phyloP scores from a whole-genome alignment of 2,113 vertebrate species.

The Takifugu flavidus region DNA sequence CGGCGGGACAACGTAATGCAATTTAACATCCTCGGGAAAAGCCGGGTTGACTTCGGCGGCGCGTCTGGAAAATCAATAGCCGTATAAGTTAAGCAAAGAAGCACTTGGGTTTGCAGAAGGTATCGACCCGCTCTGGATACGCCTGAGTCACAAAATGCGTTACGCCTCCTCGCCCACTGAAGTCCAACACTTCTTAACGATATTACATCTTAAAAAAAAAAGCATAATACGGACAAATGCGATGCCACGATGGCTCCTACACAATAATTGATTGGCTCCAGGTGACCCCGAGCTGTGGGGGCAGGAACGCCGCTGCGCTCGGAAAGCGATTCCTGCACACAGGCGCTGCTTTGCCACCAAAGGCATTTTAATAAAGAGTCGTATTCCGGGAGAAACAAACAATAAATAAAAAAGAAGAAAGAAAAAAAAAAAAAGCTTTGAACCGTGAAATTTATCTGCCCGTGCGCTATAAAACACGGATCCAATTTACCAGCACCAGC shows the following conservation, averaged over 20 bases:
- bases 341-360: too few relatives aligned
- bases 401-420: too few relatives aligned
- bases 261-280: conserved; percentile 11
- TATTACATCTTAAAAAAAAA: not conserved
- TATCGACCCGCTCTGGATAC: conserved; percentile 2
- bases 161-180: not conserved
- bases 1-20: not conserved
- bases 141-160: conserved; percentile 13
- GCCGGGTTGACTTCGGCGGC: conserved; percentile 4
- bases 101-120: not conserved
- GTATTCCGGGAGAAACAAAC: too few relatives aligned
- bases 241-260: not conserved
- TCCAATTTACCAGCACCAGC: too few relatives aligned
- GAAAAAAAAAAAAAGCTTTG: too few relatives aligned
- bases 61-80: conserved; percentile 18
- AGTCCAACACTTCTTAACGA: not conserved
- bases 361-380: too few relatives aligned
- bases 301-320: not conserved
- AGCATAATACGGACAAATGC: not conserved
- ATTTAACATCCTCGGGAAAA: conserved; percentile 16
- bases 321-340: too few relatives aligned
- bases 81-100: conserved; percentile 3
- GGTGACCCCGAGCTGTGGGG: not conserved
- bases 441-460: too few relatives aligned
- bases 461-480: too few relatives aligned